phyloP scores from a whole-genome alignment of 2,888 invertebrate species.

The Luffia ferchaultella region DNA sequence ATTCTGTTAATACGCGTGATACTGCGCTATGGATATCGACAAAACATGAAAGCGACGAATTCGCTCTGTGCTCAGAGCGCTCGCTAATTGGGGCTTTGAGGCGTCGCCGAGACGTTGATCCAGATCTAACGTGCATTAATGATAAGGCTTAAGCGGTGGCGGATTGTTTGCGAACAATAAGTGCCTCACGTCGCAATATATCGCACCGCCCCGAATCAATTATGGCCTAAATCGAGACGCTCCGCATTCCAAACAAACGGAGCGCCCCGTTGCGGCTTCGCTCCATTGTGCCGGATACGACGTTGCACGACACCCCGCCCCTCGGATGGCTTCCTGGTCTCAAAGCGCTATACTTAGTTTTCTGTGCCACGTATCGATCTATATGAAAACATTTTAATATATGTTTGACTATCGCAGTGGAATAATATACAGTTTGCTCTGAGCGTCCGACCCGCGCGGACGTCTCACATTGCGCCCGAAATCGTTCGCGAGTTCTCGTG shows the following conservation, averaged over 20 bases:
- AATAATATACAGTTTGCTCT: too few relatives aligned
- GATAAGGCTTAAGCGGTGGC: background rate
- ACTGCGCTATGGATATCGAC: background rate
- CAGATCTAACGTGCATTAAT: background rate
- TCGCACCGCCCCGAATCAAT: background rate
- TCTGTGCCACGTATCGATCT: too few relatives aligned
- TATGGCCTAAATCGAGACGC: background rate
- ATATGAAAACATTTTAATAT: too few relatives aligned
- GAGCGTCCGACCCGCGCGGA: too few relatives aligned
- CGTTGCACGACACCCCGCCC: too few relatives aligned
- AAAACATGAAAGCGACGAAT: background rate
- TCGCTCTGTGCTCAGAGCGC: background rate
- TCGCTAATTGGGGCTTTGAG: background rate
- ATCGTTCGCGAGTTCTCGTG: too few relatives aligned
- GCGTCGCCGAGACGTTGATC: background rate
- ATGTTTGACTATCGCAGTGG: too few relatives aligned
- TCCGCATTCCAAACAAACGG: background rate
- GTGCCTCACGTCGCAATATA: background rate
- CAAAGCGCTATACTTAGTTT: too few relatives aligned
- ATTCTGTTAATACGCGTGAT: too few relatives aligned
- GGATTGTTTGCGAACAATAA: background rate
- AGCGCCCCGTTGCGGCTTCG: background rate
- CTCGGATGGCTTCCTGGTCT: too few relatives aligned
- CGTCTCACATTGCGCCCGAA: too few relatives aligned
- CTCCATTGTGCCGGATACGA: background rate